Evolutionary conservation across 2,888 invertebrate species (phyloP).

Genomic region (Chloroclystis v-ata): DNA sequence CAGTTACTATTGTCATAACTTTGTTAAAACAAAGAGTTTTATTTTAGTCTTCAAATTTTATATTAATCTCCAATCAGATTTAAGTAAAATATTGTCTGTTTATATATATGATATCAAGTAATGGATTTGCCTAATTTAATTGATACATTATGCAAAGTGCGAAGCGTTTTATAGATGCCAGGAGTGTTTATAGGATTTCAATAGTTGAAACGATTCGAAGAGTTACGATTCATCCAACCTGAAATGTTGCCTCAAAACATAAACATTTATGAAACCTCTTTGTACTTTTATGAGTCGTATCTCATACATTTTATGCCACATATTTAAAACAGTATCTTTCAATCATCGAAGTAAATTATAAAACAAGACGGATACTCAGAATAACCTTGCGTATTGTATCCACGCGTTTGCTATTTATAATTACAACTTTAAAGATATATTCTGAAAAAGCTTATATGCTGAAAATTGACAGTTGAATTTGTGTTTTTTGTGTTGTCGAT

Average conservation of each 20-base stretch:
- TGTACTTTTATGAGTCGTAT: constrained; percentile 52
- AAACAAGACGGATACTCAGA: constrained; percentile 65
- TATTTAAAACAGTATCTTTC: constrained; percentile 59
- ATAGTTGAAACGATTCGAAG: constrained; percentile 46
- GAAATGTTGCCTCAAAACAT: constrained; percentile 52
- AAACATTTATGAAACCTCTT: constrained; percentile 53
- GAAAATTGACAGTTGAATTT: constrained; percentile 31
- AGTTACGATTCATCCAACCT: constrained; percentile 55
- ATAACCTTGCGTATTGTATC: constrained; percentile 71
- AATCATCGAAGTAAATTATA: constrained; percentile 61
- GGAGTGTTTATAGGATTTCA: constrained; percentile 43
- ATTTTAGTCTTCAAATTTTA: no score
- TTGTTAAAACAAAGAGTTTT: no score
- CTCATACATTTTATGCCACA: constrained; percentile 47
- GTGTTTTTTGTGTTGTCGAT: constrained; percentile 34
- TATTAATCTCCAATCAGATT: no score
- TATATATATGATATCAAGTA: background rate
- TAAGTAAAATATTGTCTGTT: no score
- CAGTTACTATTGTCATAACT: no score
- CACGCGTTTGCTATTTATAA: constrained; percentile 74
- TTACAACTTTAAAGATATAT: constrained; percentile 57
- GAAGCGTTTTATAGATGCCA: constrained; percentile 32
- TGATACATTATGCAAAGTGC: constrained; percentile 6
- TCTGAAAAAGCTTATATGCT: constrained; percentile 45
- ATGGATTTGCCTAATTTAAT: constrained; percentile 4